A percentile compares a stretch with the other conserved stretches of the same genome.
These are phyloP conservation scores for Atractosteus spatula DNA, from an alignment of 2,113 vertebrate species.

Conservation along the genomic window DNA sequence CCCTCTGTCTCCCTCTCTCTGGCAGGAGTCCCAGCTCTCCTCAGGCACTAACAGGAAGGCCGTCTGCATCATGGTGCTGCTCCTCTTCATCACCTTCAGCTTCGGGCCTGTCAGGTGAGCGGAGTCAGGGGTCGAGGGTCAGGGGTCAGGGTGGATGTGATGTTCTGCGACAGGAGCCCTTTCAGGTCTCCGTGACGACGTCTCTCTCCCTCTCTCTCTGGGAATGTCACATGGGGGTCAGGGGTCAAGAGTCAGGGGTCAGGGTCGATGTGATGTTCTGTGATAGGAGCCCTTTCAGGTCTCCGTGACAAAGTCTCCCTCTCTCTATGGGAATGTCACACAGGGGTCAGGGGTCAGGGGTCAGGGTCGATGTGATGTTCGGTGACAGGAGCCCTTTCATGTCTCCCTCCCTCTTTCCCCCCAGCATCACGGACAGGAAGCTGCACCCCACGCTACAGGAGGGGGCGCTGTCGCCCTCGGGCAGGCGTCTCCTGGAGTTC, in stretches of 20 bases:
- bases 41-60: constrained; percentile 71
- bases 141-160: not conserved
- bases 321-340: not conserved
- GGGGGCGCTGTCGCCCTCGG: constrained; percentile 40
- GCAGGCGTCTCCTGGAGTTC: constrained; percentile 70
- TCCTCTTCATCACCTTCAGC: constrained; percentile 85
- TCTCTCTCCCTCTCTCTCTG: too few species aligned
- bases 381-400: too few species aligned
- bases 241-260: too few species aligned
- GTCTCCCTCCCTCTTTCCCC: not conserved
- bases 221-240: too few species aligned
- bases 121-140: too few species aligned
- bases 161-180: too few species aligned
- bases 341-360: not conserved
- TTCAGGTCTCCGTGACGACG: not conserved
- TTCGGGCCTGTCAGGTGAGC: constrained; percentile 81
- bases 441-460: constrained; percentile 41
- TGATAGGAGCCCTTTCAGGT: too few species aligned
- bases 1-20: constrained; percentile 10
- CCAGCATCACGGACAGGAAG: constrained; percentile 76
- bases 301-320: too few species aligned
- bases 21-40: constrained; percentile 59
- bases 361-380: not conserved
- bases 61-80: constrained; percentile 80
- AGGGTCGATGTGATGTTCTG: too few species aligned